phyloP scores from a whole-genome alignment of 2,797 vertebrate genomes.

The Sebastes baramenuke region DNA sequence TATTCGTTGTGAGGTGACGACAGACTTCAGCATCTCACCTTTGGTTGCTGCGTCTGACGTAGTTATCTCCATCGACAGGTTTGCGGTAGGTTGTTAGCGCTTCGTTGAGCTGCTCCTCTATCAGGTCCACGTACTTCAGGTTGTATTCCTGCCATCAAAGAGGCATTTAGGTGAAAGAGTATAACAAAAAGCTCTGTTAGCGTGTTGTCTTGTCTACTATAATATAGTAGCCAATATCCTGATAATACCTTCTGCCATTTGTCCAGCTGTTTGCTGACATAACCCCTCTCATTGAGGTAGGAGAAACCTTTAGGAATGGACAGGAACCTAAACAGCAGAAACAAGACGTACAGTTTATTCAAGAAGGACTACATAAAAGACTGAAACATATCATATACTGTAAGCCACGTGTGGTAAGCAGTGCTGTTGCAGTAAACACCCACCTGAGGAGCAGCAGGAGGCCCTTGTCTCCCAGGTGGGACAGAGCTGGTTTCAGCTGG shows the following conservation, averaged over 20 bases:
- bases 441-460: slow-evolving; percentile 95
- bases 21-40: slow-evolving; percentile 79
- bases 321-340: slow-evolving; percentile 88
- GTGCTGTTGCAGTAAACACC: slow-evolving; percentile 9
- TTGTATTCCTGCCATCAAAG: slow-evolving; percentile 89
- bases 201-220: not conserved
- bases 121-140: slow-evolving; percentile 96
- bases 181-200: not conserved
- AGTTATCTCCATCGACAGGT: slow-evolving; percentile 97
- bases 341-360: not conserved
- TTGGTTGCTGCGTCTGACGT: slow-evolving; percentile 98
- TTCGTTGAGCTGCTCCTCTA: slow-evolving; percentile 98
- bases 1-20: not conserved
- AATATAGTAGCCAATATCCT: not conserved
- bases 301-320: slow-evolving; percentile 99
- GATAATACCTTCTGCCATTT: slow-evolving; percentile 96
- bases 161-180: not conserved
- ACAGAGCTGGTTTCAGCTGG: slow-evolving; percentile 97
- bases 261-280: slow-evolving; percentile 96
- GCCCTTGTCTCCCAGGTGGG: slow-evolving; percentile 97
- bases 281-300: slow-evolving; percentile 97
- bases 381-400: not conserved
- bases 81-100: slow-evolving; percentile 98
- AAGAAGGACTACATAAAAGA: not conserved
- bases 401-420: not conserved